Conservation (phyloP, 2,888 invertebrate genomes). For the Dynastes tityus region DNA sequence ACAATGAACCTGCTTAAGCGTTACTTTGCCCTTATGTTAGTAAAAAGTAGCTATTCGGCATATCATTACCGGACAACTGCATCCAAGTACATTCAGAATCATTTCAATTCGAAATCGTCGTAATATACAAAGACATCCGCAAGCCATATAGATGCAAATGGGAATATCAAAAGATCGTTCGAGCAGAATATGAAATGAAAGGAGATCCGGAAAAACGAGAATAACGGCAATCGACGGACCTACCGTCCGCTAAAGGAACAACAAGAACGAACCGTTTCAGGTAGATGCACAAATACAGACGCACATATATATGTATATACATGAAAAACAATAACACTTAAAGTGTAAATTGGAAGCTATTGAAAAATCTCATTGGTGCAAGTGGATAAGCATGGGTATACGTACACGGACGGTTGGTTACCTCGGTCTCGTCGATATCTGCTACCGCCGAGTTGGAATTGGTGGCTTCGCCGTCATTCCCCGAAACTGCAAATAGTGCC, state of each 20-base stretch:
- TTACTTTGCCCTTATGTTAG: too few species aligned
- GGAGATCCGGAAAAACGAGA: neutral
- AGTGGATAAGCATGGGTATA: slow-evolving; percentile 4
- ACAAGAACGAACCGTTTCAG: slow-evolving; percentile 13
- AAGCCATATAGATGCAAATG: slow-evolving; percentile 21
- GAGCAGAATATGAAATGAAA: slow-evolving; percentile 18
- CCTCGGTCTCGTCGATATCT: slow-evolving; percentile 56
- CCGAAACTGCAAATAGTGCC: slow-evolving; percentile 61
- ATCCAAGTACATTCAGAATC: neutral
- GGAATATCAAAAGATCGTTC: slow-evolving; percentile 31
- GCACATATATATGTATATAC: slow-evolving; percentile 20
- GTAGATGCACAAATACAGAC: slow-evolving; percentile 1
- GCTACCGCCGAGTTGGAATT: slow-evolving; percentile 55
- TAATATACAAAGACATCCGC: slow-evolving; percentile 7
- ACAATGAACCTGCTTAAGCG: too few species aligned
- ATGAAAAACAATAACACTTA: slow-evolving; percentile 57
- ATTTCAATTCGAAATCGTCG: slow-evolving; percentile 4
- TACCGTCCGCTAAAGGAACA: slow-evolving; percentile 6
- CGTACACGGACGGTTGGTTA: slow-evolving; percentile 43
- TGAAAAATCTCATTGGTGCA: slow-evolving; percentile 61
- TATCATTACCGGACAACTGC: neutral
- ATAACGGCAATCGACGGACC: slow-evolving; percentile 28
- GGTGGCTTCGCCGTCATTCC: slow-evolving; percentile 58
- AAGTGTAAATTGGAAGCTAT: slow-evolving; percentile 62
- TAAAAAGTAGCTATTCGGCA: too few species aligned